Conservation (phyloP, 2,113 vertebrate species). For the Catharus minimus region DNA sequence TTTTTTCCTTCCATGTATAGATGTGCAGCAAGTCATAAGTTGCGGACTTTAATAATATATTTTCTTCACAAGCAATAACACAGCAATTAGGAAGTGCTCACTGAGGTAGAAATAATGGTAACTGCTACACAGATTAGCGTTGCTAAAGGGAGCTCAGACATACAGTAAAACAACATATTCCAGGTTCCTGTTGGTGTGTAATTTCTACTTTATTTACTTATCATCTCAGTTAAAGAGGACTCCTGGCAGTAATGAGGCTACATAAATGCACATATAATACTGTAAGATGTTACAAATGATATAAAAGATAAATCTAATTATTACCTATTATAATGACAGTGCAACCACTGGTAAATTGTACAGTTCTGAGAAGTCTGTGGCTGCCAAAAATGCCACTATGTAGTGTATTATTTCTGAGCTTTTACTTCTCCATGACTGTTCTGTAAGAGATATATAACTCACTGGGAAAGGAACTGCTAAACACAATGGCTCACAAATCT, state of each 20-base stretch:
- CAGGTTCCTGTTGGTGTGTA: constrained; percentile 75
- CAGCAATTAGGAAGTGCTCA: constrained; percentile 82
- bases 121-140: constrained; percentile 76
- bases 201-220: constrained; percentile 86
- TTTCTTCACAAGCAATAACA: constrained; percentile 80
- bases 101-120: constrained; percentile 83
- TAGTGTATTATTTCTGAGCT: constrained; percentile 73
- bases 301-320: constrained; percentile 80
- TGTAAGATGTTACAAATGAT: constrained; percentile 77
- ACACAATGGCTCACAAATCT: constrained; percentile 65
- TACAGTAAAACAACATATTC: constrained; percentile 79
- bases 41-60: constrained; percentile 82
- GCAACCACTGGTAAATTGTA: constrained; percentile 72
- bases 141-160: constrained; percentile 78
- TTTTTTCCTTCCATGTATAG: constrained; percentile 46
- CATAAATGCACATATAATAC: constrained; percentile 70
- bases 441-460: constrained; percentile 67
- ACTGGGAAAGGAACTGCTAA: constrained; percentile 63
- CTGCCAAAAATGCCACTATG: constrained; percentile 54
- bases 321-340: constrained; percentile 77
- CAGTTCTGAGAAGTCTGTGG: constrained; percentile 56
- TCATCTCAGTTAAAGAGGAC: constrained; percentile 79
- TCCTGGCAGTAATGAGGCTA: constrained; percentile 81
- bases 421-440: constrained; percentile 58
- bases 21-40: constrained; percentile 78